Conservation (phyloP, 2,888 invertebrate genomes). For the Tetanocera ferruginea region DNA sequence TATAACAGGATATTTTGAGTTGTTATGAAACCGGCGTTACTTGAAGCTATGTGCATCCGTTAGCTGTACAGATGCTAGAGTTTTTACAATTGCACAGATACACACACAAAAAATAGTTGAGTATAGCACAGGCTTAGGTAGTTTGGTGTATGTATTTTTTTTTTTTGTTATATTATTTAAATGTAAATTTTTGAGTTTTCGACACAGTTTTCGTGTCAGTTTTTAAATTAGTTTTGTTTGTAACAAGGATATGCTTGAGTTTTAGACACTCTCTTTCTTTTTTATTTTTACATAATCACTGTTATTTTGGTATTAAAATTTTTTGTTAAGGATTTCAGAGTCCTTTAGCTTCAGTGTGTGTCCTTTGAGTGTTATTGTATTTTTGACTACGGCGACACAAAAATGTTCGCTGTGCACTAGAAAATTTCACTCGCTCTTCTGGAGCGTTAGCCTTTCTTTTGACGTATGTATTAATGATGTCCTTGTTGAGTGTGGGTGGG, state of each 20-base stretch:
- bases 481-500: constrained; percentile 3
- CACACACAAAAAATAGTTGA: not conserved
- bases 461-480: not conserved
- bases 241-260: no score
- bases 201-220: no score
- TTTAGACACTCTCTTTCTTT: not conserved
- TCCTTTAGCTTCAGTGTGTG: not conserved
- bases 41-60: not conserved
- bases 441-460: no score
- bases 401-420: not conserved
- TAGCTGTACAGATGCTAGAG: no score
- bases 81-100: no score
- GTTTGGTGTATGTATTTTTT: not conserved
- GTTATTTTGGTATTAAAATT: not conserved
- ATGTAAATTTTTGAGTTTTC: not conserved
- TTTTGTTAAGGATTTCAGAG: not conserved
- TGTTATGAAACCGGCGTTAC: constrained; percentile 11
- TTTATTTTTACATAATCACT: not conserved
- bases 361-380: constrained; percentile 26
- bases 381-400: constrained; percentile 19
- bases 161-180: not conserved
- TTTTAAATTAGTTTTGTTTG: no score
- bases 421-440: not conserved
- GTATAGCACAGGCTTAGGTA: not conserved
- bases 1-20: not conserved